phyloP scores from a whole-genome alignment of 2,888 invertebrate species.

The Pyrochroa serraticornis region DNA sequence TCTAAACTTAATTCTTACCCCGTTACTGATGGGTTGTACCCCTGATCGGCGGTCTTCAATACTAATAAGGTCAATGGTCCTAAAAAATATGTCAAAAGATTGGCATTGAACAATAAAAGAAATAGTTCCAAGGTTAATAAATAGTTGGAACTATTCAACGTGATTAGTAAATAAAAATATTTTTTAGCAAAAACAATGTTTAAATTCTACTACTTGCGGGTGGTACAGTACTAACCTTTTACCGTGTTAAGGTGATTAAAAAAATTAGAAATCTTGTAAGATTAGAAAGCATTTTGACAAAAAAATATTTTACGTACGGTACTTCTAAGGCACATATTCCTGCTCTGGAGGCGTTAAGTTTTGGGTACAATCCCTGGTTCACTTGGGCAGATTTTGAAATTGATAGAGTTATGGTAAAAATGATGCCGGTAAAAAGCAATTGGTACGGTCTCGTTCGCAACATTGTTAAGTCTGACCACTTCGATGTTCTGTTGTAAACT shows the following conservation, averaged over 20 bases:
- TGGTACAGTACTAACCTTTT: too few relatives aligned
- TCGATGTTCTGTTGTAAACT: neutral
- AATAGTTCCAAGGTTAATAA: constrained; percentile 10
- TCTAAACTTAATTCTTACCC: constrained; percentile 57
- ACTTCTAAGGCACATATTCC: constrained; percentile 70
- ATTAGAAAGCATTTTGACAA: neutral
- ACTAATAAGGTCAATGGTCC: constrained; percentile 61
- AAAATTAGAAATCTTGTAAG: neutral
- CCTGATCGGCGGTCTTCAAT: constrained; percentile 56
- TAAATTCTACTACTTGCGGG: too few relatives aligned
- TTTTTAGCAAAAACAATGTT: neutral
- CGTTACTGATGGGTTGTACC: constrained; percentile 62
- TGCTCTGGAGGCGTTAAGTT: constrained; percentile 34
- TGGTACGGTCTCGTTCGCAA: constrained; percentile 21
- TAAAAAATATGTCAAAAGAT: constrained; percentile 47
- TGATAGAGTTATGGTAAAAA: constrained; percentile 3
- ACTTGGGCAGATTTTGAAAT: neutral
- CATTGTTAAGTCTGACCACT: constrained; percentile 19
- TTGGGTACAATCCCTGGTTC: constrained; percentile 24
- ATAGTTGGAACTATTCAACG: neutral
- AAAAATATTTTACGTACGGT: constrained; percentile 62
- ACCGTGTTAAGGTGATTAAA: too few relatives aligned
- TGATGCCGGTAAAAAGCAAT: neutral
- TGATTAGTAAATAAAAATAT: neutral
- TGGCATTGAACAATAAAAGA: constrained; percentile 15